These are phyloP conservation scores for Drosophila eugracilis DNA, from an alignment of 1,140 invertebrate species.

Conservation along the genomic window DNA sequence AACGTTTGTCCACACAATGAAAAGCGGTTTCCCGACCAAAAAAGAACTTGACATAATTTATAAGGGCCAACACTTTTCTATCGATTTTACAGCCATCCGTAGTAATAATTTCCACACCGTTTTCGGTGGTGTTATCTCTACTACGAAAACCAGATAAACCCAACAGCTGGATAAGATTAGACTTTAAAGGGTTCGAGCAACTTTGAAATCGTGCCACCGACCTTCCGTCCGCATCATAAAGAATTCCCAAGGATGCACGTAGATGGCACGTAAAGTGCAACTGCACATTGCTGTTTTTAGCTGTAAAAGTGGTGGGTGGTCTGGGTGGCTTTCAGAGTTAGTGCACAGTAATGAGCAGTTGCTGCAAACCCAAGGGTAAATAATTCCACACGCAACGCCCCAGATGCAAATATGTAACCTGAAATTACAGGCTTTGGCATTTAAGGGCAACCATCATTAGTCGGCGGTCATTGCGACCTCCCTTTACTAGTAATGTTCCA, in stretches of 20 bases:
- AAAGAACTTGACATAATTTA: conserved; percentile 29
- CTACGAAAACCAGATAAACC: conserved; percentile 35
- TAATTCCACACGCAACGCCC: conserved; percentile 27
- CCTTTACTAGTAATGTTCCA: neutral
- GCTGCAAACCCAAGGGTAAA: conserved; percentile 3
- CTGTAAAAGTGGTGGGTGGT: conserved; percentile 1
- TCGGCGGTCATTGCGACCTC: conserved; percentile 9
- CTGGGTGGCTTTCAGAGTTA: conserved; percentile 3
- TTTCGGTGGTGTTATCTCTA: conserved; percentile 7
- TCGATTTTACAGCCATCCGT: conserved; percentile 18
- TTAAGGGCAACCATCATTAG: conserved; percentile 10
- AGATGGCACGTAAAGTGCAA: conserved; percentile 24
- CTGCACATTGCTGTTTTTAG: conserved; percentile 45
- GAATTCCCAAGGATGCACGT: conserved; percentile 48
- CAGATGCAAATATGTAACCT: conserved; percentile 34
- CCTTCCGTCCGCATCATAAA: neutral
- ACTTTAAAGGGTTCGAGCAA: conserved; percentile 12
- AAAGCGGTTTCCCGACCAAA: conserved; percentile 11
- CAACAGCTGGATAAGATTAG: conserved; percentile 45
- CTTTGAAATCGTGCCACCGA: neutral
- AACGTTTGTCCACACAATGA: conserved; percentile 9
- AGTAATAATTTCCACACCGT: neutral
- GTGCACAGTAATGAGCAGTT: conserved; percentile 32
- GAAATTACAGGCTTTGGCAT: conserved; percentile 22
- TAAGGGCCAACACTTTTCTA: conserved; percentile 13